phyloP scores from a whole-genome alignment of 35 echinoderm and acorn worm species.

The Apostichopus japonicus region DNA sequence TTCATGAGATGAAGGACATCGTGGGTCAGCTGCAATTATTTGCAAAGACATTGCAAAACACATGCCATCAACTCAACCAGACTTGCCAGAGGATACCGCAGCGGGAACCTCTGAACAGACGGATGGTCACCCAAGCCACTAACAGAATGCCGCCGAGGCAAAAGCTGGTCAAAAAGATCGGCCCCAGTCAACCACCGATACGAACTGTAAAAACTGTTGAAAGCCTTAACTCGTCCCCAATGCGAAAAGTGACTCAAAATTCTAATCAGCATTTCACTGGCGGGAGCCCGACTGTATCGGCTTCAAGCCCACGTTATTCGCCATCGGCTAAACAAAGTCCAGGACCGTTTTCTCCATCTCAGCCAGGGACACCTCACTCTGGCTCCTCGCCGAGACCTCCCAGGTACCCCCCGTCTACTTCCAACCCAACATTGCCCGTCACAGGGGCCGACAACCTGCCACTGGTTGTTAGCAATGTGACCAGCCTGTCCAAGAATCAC shows the following conservation, averaged over 20 bases:
- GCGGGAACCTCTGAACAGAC: conserved; percentile 16
- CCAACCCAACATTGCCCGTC: conserved; percentile 31
- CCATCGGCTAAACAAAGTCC: conserved; percentile 51
- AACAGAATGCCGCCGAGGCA: conserved; percentile 38
- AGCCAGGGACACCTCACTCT: background rate
- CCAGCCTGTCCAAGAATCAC: conserved; percentile 37
- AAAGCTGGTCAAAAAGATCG: conserved; percentile 32
- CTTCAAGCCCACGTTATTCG: conserved; percentile 41
- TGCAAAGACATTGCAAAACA: conserved; percentile 34
- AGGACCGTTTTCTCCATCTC: conserved; percentile 14
- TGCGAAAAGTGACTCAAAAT: conserved; percentile 20
- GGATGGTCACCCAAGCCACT: conserved; percentile 22
- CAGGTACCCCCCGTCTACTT: conserved; percentile 34
- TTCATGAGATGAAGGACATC: conserved; percentile 47
- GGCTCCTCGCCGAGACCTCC: background rate
- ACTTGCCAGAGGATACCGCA: conserved; percentile 47
- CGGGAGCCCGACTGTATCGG: background rate
- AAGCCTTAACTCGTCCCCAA: conserved; percentile 24
- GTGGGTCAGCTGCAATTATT: conserved; percentile 42
- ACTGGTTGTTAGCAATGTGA: conserved; percentile 30
- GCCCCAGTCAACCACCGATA: conserved; percentile 38
- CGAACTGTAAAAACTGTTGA: conserved; percentile 52
- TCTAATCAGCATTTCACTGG: conserved; percentile 27
- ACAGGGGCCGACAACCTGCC: background rate
- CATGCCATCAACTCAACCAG: conserved; percentile 45